Evolutionary conservation across 2,113 vertebrate species (phyloP).

Genomic region (Nerophis ophidion): DNA sequence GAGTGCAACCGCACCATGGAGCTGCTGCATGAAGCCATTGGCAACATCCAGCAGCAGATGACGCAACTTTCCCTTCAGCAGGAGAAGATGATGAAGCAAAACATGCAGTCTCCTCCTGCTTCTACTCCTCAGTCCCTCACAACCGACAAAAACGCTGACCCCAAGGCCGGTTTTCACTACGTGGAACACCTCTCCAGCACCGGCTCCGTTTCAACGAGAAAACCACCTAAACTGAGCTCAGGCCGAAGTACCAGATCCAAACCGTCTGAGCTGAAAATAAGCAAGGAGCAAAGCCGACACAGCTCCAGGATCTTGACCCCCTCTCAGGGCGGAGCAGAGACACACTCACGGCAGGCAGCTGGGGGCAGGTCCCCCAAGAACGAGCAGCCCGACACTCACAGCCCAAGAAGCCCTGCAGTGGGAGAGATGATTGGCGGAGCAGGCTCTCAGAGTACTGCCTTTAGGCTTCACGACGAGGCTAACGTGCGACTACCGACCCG

Average conservation of each 20-base stretch:
- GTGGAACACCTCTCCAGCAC: constrained; percentile 70
- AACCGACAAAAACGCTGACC: constrained; percentile 37
- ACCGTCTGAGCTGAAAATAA: constrained; percentile 80
- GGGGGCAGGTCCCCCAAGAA: constrained; percentile 68
- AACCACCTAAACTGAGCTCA: constrained; percentile 78
- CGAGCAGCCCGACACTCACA: constrained; percentile 43
- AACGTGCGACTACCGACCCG: constrained; percentile 75
- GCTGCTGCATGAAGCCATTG: constrained; percentile 87
- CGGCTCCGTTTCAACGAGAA: constrained; percentile 60
- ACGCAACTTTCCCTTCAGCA: constrained; percentile 91
- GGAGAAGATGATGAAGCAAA: constrained; percentile 84
- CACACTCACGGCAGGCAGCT: constrained; percentile 59
- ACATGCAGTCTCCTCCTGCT: constrained; percentile 67
- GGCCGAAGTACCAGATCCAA: constrained; percentile 75
- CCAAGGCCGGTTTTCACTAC: constrained; percentile 70
- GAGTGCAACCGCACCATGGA: constrained; percentile 92
- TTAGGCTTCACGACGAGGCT: constrained; percentile 78
- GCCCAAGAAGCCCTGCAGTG: constrained; percentile 43
- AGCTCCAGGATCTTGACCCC: constrained; percentile 74
- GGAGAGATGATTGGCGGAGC: constrained; percentile 59
- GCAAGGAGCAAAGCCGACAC: constrained; percentile 76
- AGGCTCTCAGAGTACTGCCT: constrained; percentile 68
- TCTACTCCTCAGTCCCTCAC: constrained; percentile 31
- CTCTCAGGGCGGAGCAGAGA: constrained; percentile 51
- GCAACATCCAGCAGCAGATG: constrained; percentile 91